A percentile compares a stretch with the other conserved stretches of the same genome.
Evolutionary conservation across 2,888 invertebrate genomes (phyloP).

Genomic region (Globia sparganii): DNA sequence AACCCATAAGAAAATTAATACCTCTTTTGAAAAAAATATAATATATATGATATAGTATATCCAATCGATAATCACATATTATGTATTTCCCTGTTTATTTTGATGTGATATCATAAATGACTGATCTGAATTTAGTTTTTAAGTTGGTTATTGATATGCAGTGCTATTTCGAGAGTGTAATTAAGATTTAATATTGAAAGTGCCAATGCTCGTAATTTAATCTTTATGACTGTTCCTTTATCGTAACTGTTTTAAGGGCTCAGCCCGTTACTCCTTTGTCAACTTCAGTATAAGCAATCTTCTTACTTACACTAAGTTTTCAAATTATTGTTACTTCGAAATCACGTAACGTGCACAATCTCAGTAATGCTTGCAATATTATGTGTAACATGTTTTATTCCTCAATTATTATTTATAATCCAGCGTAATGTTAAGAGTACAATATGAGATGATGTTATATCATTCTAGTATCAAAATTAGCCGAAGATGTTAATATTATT

Average conservation of each 20-base stretch:
- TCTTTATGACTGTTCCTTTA: constrained; percentile 89
- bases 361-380: constrained; percentile 91
- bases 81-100: constrained; percentile 91
- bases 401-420: constrained; percentile 87
- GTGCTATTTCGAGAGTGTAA: constrained; percentile 90
- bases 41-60: constrained; percentile 88
- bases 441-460: constrained; percentile 90
- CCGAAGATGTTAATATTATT: constrained; percentile 91
- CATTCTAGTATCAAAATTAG: constrained; percentile 91
- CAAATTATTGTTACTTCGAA: constrained; percentile 78
- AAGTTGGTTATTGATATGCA: constrained; percentile 91
- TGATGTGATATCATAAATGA: constrained; percentile 92
- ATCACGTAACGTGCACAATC: constrained; percentile 89
- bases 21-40: constrained; percentile 90
- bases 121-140: constrained; percentile 91
- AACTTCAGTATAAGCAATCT: constrained; percentile 85
- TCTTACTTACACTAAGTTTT: constrained; percentile 81
- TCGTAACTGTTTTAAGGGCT: constrained; percentile 77
- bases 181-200: constrained; percentile 91
- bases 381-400: constrained; percentile 86
- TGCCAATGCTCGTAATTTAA: constrained; percentile 91
- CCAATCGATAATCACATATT: constrained; percentile 88
- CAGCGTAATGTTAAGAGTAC: constrained; percentile 91
- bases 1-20: constrained; percentile 90
- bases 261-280: constrained; percentile 69